Conservation (phyloP, 2,797 vertebrate species). For the Enteromius argenteus region DNA sequence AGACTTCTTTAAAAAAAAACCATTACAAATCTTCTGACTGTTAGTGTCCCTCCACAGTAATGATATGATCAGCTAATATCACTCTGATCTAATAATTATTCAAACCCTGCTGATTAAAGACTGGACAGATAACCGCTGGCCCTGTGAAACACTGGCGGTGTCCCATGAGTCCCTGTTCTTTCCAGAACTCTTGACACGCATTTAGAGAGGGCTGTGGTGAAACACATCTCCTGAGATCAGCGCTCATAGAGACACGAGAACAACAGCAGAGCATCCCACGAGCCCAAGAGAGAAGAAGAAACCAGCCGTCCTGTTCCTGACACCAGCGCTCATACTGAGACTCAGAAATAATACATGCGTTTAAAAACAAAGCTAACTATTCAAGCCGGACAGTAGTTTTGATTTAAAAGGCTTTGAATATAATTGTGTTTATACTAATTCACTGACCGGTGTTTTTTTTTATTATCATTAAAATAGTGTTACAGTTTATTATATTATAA, state of each 20-base stretch:
- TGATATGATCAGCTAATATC: not conserved
- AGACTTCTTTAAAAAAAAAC: no score
- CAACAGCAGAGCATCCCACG: conserved; percentile 6
- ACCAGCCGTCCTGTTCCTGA: not conserved
- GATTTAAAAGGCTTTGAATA: not conserved
- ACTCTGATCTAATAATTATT: not conserved
- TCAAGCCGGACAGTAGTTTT: no score
- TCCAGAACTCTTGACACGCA: conserved; percentile 21
- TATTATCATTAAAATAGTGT: not conserved
- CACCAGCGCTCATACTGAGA: not conserved
- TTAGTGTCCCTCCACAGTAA: no score
- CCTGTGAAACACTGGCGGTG: conserved; percentile 48
- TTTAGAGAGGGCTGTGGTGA: not conserved
- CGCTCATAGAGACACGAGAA: not conserved
- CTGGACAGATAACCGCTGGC: not conserved
- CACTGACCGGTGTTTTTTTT: not conserved
- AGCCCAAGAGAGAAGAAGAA: not conserved
- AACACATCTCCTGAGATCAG: not conserved
- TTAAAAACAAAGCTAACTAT: no score
- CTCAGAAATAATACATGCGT: no score
- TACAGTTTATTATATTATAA: no score
- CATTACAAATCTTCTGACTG: no score
- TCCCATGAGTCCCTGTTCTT: conserved; percentile 37
- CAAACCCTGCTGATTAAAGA: not conserved
- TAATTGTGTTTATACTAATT: not conserved